Evolutionary conservation across 1,140 invertebrate species (phyloP).

Genomic region (Drosophila nigrodunni): DNA sequence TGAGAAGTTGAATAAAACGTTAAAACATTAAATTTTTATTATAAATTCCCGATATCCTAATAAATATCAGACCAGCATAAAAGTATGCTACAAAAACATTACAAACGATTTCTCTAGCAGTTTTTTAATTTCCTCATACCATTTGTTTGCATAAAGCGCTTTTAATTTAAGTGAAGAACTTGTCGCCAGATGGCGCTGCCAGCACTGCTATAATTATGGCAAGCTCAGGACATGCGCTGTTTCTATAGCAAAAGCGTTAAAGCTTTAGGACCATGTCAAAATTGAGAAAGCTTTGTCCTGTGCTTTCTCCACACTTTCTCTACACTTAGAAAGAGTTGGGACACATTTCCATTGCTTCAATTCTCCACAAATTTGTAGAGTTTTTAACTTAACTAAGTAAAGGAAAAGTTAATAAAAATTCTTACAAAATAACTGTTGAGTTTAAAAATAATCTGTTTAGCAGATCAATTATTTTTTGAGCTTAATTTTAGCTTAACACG

Average conservation of each 20-base stretch:
- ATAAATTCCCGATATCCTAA: no score
- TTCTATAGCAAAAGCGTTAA: neutral
- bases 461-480: no score
- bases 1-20: no score
- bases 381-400: no score
- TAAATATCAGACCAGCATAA: no score
- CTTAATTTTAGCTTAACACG: no score
- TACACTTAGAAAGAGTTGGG: neutral
- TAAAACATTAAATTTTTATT: no score
- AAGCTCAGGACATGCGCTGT: neutral
- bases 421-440: no score
- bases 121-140: neutral
- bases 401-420: no score
- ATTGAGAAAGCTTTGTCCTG: neutral
- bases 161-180: neutral
- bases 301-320: neutral
- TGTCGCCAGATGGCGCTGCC: constrained; percentile 5
- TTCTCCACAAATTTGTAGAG: neutral
- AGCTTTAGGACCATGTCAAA: neutral
- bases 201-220: constrained; percentile 1
- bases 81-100: no score
- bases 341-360: neutral
- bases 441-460: no score
- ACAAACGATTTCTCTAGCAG: no score
- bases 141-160: neutral